A percentile compares a stretch with the other conserved stretches of the same genome.
Evolutionary conservation across 1,140 invertebrate species (phyloP).

Genomic region (Leptonema lineaticorne): DNA sequence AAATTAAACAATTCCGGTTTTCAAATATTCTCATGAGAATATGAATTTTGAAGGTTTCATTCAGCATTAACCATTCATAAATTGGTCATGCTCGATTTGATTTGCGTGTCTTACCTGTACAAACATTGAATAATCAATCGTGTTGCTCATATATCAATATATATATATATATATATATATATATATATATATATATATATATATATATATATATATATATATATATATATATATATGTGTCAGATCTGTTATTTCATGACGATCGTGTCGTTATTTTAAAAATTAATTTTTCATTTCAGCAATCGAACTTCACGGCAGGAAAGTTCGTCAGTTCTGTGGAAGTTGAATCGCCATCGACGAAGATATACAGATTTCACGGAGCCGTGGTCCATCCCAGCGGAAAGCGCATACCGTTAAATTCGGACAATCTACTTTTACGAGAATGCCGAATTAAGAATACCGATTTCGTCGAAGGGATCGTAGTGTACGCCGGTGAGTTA

Average conservation of each 20-base stretch:
- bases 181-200: too few relatives aligned
- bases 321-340: slow-evolving; percentile 84
- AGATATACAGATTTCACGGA: slow-evolving; percentile 94
- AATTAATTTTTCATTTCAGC: slow-evolving; percentile 47
- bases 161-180: too few relatives aligned
- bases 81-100: too few relatives aligned
- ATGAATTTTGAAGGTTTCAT: too few relatives aligned
- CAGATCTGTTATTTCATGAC: too few relatives aligned
- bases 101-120: too few relatives aligned
- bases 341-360: slow-evolving; percentile 91
- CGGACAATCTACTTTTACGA: slow-evolving; percentile 90
- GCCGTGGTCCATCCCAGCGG: slow-evolving; percentile 82
- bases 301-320: slow-evolving; percentile 72
- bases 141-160: too few relatives aligned
- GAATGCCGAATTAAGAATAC: slow-evolving; percentile 93
- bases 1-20: too few relatives aligned
- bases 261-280: too few relatives aligned
- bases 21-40: too few relatives aligned
- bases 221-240: neutral
- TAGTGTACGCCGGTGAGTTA: slow-evolving; percentile 95
- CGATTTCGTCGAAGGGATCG: slow-evolving; percentile 90
- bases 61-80: too few relatives aligned
- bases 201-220: neutral
- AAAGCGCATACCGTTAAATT: slow-evolving; percentile 78
- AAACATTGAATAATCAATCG: neutral